These are phyloP conservation scores for Lypha dubia DNA, from an alignment of 2,888 invertebrate genomes.

Conservation along the genomic window DNA sequence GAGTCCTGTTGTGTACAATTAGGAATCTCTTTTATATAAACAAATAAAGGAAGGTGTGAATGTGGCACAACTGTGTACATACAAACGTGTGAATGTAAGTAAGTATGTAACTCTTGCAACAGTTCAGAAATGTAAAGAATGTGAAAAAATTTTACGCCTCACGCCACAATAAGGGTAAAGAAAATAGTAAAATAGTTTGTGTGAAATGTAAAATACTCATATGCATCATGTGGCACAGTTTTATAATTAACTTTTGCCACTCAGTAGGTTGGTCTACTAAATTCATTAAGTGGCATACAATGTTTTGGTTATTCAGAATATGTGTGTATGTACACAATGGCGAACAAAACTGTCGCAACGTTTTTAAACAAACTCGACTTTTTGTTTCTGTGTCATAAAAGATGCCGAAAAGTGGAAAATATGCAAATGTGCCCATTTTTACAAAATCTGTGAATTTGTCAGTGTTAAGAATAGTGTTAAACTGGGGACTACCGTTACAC, in stretches of 20 bases:
- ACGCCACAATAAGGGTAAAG: conserved; percentile 4
- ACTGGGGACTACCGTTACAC: no score
- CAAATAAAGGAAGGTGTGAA: conserved; percentile 37
- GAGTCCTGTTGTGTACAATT: conserved; percentile 77
- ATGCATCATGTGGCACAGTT: conserved; percentile 65
- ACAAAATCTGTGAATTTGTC: no score
- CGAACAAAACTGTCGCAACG: not conserved
- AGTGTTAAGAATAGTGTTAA: no score
- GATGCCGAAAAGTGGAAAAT: no score
- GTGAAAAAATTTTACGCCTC: conserved; percentile 11
- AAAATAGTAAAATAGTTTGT: conserved; percentile 42
- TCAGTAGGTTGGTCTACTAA: conserved; percentile 44
- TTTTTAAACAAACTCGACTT: no score
- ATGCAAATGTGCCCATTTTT: no score
- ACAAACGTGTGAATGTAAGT: no score
- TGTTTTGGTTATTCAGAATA: conserved; percentile 32
- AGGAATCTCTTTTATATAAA: conserved; percentile 75
- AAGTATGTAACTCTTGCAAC: not conserved
- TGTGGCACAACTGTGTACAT: conserved; percentile 2
- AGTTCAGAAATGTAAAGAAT: conserved; percentile 9
- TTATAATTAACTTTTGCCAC: conserved; percentile 69
- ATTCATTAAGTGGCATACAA: conserved; percentile 54
- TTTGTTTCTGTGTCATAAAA: no score
- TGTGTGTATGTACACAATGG: not conserved
- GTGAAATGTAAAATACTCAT: conserved; percentile 17